phyloP scores from a whole-genome alignment of 2,797 vertebrate genomes.

The Periophthalmus magnuspinnatus region DNA sequence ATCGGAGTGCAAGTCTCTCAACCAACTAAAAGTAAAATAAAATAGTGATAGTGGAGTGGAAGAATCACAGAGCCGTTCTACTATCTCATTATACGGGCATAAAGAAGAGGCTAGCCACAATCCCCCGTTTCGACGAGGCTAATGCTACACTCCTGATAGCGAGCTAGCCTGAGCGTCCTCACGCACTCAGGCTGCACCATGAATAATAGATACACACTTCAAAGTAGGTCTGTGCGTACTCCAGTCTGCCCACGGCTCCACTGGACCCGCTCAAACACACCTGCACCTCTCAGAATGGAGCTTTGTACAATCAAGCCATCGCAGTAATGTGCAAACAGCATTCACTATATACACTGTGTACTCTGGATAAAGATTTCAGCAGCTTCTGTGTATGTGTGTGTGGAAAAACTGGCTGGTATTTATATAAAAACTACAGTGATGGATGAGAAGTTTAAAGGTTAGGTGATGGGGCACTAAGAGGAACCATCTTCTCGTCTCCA shows the following conservation, averaged over 20 bases:
- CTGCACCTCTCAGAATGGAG: background rate
- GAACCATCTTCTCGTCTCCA: too few relatives aligned
- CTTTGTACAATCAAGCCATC: background rate
- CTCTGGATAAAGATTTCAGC: background rate
- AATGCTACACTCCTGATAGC: slow-evolving; percentile 11
- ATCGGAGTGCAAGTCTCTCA: background rate
- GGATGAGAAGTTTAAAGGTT: too few relatives aligned
- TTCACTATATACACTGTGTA: background rate
- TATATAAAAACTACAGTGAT: too few relatives aligned
- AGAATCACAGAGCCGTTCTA: slow-evolving; percentile 28
- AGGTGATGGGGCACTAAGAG: too few relatives aligned
- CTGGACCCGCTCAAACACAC: slow-evolving; percentile 16
- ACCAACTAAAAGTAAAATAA: background rate
- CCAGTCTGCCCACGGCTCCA: slow-evolving; percentile 38
- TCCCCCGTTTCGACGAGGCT: slow-evolving; percentile 18
- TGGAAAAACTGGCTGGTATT: background rate
- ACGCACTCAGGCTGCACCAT: slow-evolving; percentile 24
- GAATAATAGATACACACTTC: slow-evolving; percentile 64
- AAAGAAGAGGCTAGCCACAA: slow-evolving; percentile 35
- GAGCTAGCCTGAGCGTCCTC: slow-evolving; percentile 32
- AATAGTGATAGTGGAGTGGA: slow-evolving; percentile 8
- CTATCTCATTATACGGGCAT: slow-evolving; percentile 43
- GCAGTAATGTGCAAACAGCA: background rate
- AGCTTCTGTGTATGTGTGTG: background rate
- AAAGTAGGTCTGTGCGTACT: slow-evolving; percentile 43